Percentiles rank a stretch among this genome's conserved stretches.
These are phyloP conservation scores for Myrmophylax atrothorax DNA, from an alignment of 2,113 vertebrate species.

Conservation along the genomic window DNA sequence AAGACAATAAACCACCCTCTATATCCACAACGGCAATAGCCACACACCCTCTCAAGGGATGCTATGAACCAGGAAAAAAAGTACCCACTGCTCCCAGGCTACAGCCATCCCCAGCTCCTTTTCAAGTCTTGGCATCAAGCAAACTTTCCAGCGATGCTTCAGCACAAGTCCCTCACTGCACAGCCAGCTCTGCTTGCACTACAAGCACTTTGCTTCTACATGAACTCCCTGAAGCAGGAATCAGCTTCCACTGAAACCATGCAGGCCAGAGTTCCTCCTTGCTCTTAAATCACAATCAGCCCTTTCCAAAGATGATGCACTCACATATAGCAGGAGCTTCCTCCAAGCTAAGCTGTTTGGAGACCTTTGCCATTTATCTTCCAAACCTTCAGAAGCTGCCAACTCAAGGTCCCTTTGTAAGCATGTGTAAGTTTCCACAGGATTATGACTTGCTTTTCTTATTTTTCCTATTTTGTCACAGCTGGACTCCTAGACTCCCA, in stretches of 20 bases:
- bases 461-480: not conserved
- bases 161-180: fast-evolving
- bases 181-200: not conserved
- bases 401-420: not conserved
- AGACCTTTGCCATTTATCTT: not conserved
- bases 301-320: not conserved
- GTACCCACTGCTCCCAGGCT: not conserved
- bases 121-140: not conserved
- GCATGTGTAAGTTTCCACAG: not conserved
- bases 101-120: not conserved
- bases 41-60: not conserved
- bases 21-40: not conserved
- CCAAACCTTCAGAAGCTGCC: not conserved
- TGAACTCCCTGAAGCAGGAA: not conserved
- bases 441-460: not conserved
- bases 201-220: not conserved
- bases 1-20: not conserved
- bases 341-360: not conserved
- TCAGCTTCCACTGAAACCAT: not conserved
- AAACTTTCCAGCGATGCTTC: not conserved
- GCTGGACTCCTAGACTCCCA: not conserved
- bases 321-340: not conserved
- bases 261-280: not conserved
- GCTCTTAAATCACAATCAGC: not conserved
- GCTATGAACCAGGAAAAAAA: not conserved